Base-by-base conservation (phyloP, 1,140 invertebrate species). In the Dolichoris vasculosae region DNA sequence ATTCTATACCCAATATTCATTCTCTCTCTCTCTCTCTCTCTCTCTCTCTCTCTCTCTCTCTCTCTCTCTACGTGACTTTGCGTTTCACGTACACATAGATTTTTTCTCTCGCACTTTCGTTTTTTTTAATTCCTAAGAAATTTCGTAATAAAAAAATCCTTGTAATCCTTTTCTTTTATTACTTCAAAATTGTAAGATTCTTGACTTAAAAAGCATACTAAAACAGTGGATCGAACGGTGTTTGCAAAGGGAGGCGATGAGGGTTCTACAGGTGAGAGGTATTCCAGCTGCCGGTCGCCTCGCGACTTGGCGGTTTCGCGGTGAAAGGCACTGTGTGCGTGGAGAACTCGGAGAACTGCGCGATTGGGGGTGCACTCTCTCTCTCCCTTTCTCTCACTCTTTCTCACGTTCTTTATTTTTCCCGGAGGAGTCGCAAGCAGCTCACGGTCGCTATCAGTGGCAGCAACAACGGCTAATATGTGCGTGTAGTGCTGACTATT, bases 281-380 rank as follows among this genome's bases (percentile, higher is more conserved):
- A 40, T 67, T 43, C 38, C 82, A 38, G 51, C 55, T 78, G 82
- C 38, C 69, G 63, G 30, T 48, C 85, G 83, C 75, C 80, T 85
- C 81, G 86, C 83, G 80, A 75, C 48, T 69, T 81, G 40, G 80
- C 35, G 59, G 63, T 67, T 80, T 43, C 67, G 69, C 26, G 81
- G 48, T 82, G 81, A 82, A 82, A 82, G 81, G 48, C 81, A 73
- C 81, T 73, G 82, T 59, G 69, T 83, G 87, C 87, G 83, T 84
- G 86, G 76, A 84, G 83, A 84, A 84, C 83, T 83, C 73, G 82
- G 82, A 76, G 82, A 83, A 83, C 82, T 76, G 55, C 11, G 76
- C 55, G 51, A 51, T 82, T 55, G 43, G 64, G 67, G 80, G 80
- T 69, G 67, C 20, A 30, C 67, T 46, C 80, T 48, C 63, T 67